phyloP scores from a whole-genome alignment of 2,113 vertebrate species.

The Myotis davidii region DNA sequence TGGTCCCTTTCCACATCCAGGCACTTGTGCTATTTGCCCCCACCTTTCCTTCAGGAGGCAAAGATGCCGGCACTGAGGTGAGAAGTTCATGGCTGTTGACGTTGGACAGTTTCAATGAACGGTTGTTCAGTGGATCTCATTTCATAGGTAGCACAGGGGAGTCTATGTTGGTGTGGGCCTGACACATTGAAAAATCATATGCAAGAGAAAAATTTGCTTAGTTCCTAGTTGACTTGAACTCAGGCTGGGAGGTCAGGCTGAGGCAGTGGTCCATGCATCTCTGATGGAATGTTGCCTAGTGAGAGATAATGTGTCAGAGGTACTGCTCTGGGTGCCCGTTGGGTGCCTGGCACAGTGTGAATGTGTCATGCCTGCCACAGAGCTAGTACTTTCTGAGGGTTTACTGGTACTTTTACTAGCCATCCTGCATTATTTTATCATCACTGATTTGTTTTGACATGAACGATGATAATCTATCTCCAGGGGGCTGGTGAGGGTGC shows the following conservation, averaged over 20 bases:
- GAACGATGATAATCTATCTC: rapidly evolving
- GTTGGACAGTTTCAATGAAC: rapidly evolving
- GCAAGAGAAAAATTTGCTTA: neutral
- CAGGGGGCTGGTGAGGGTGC: rapidly evolving
- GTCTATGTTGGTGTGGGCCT: neutral
- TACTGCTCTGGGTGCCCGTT: neutral
- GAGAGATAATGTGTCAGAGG: rapidly evolving
- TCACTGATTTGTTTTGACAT: rapidly evolving
- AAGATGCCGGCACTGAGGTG: neutral
- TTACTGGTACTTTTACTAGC: rapidly evolving
- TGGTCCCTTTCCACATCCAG: neutral
- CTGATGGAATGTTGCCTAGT: neutral
- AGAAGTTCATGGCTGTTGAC: rapidly evolving
- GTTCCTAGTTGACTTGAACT: neutral
- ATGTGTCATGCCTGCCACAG: rapidly evolving
- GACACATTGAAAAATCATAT: neutral
- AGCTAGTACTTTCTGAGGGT: neutral
- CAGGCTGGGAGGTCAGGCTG: rapidly evolving
- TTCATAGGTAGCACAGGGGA: neutral
- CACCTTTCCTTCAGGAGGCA: neutral
- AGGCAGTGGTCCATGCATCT: rapidly evolving
- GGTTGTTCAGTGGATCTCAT: neutral
- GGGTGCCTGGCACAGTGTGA: neutral
- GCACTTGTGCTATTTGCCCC: neutral
- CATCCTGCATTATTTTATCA: neutral